Evolutionary conservation across 2,797 vertebrate genomes (phyloP).

Genomic region (Meda fulgida): DNA sequence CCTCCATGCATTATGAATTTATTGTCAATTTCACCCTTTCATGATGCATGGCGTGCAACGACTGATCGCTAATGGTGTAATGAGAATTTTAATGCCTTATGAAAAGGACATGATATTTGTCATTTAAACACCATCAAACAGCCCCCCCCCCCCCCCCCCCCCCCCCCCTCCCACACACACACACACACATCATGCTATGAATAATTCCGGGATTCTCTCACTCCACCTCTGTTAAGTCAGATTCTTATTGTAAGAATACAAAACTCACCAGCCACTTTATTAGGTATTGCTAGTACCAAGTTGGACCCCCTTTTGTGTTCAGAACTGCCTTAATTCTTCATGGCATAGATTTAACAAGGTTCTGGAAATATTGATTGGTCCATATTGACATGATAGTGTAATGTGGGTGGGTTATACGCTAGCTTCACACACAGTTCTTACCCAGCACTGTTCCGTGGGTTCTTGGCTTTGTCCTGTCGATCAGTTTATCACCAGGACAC

Average conservation of each 20-base stretch:
- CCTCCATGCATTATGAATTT: constrained; percentile 53
- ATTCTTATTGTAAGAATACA: background rate
- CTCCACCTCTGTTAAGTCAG: background rate
- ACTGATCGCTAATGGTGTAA: constrained; percentile 45
- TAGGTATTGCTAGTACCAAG: background rate
- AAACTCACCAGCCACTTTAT: background rate
- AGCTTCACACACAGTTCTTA: no score
- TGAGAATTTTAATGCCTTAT: constrained; percentile 45
- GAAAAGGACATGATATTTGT: constrained; percentile 48
- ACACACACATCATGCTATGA: constrained; percentile 2
- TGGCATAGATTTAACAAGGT: background rate
- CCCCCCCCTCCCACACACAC: no score
- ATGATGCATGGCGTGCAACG: constrained; percentile 33
- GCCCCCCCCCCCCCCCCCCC: no score
- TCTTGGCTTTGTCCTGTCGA: no score
- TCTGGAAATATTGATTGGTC: background rate
- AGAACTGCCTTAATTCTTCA: background rate
- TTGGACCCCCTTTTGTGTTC: background rate
- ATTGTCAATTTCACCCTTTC: constrained; percentile 55
- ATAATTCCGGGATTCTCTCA: background rate
- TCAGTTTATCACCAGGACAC: no score
- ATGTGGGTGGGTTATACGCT: no score
- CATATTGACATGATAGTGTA: background rate
- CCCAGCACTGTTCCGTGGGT: no score
- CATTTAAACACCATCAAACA: constrained; percentile 38